Conservation (phyloP, 2,797 vertebrate species). For the Staurois parvus region DNA sequence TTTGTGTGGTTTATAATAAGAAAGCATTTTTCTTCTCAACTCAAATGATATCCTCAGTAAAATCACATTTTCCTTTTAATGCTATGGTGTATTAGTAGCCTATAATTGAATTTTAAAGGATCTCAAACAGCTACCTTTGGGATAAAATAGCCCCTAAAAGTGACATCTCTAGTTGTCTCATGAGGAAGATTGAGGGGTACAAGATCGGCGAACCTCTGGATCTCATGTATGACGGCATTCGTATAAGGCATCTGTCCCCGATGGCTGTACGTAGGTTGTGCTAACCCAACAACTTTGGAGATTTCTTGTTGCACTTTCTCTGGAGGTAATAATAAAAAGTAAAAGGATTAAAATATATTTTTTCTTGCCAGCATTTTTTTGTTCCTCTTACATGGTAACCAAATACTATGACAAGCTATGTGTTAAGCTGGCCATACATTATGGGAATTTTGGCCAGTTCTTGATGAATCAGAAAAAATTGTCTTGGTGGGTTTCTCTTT, state of each 20-base stretch:
- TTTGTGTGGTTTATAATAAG: neutral
- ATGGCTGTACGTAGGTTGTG: constrained; percentile 57
- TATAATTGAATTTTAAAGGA: neutral
- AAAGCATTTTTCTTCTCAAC: neutral
- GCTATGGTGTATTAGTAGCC: neutral
- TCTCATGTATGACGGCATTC: constrained; percentile 66
- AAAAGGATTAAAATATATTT: too few relatives aligned
- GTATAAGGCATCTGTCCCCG: constrained; percentile 64
- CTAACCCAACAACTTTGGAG: constrained; percentile 57
- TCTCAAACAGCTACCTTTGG: constrained; percentile 60
- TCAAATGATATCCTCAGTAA: too few relatives aligned
- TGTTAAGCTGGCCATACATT: too few relatives aligned
- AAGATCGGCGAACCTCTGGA: constrained; percentile 64
- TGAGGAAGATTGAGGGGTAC: constrained; percentile 44
- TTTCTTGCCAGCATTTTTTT: too few relatives aligned
- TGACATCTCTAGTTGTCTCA: constrained; percentile 42
- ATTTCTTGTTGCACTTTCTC: constrained; percentile 68
- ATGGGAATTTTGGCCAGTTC: too few relatives aligned
- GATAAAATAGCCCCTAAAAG: constrained; percentile 63
- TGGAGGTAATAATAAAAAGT: constrained; percentile 51
- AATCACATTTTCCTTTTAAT: neutral
- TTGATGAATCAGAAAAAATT: too few relatives aligned
- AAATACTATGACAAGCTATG: too few relatives aligned
- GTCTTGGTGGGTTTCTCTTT: too few relatives aligned
- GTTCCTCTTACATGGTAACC: too few relatives aligned